Percentiles rank a stretch among this genome's conserved stretches.
Evolutionary conservation across 2,113 vertebrate genomes (phyloP).

Genomic region (Malurus alboscapulatus): DNA sequence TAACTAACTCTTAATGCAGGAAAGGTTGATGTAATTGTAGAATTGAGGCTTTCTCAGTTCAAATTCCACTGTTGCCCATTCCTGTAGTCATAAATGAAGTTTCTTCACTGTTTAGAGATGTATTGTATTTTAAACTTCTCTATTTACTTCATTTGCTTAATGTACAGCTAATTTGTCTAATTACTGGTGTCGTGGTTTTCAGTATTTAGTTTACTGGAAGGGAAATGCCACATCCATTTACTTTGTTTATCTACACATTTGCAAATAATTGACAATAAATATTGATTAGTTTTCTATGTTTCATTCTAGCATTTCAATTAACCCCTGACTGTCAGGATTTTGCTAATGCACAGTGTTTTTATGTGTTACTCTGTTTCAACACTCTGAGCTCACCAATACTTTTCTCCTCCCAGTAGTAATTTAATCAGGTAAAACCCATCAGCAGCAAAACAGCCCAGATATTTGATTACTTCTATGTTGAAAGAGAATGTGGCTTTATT

Average conservation of each 20-base stretch:
- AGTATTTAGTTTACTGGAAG: not conserved
- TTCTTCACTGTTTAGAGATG: not conserved
- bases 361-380: not conserved
- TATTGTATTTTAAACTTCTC: slow-evolving; percentile 33
- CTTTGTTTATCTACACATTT: slow-evolving; percentile 1
- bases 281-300: not conserved
- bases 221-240: not conserved
- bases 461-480: not conserved
- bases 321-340: not conserved
- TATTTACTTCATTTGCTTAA: slow-evolving; percentile 42
- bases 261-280: slow-evolving; percentile 17
- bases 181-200: not conserved
- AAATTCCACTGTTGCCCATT: not conserved
- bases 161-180: slow-evolving; percentile 25
- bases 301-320: not conserved
- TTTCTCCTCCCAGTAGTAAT: not conserved
- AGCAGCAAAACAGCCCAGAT: not conserved
- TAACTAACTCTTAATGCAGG: slow-evolving; percentile 35
- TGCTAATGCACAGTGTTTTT: not conserved
- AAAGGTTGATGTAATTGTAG: slow-evolving; percentile 1
- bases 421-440: not conserved
- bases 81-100: not conserved
- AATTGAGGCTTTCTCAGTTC: not conserved
- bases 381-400: not conserved
- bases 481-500: not conserved